Conservation (phyloP, 2,113 vertebrate species). For the Alethe castanea region DNA sequence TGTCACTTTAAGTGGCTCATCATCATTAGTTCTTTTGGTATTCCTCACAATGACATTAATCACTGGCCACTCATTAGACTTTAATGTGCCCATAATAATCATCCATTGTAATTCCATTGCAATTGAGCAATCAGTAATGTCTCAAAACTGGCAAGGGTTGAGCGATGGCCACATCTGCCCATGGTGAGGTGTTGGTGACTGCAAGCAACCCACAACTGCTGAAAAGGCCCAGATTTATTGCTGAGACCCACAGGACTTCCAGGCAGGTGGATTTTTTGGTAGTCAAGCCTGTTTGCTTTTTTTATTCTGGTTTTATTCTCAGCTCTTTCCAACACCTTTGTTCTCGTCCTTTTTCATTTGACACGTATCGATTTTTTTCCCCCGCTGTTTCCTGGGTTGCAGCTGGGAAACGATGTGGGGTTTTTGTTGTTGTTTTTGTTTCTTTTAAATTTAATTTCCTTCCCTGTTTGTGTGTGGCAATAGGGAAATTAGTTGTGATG, state of each 20-base stretch:
- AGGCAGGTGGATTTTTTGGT: neutral
- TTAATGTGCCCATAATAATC: constrained; percentile 45
- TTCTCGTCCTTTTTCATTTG: neutral
- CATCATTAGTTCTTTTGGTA: constrained; percentile 2
- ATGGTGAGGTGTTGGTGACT: fast-evolving
- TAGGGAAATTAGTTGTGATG: neutral
- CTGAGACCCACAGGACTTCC: neutral
- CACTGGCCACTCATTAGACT: constrained; percentile 12
- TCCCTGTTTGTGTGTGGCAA: neutral
- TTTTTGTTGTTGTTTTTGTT: neutral
- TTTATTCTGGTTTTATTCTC: constrained; percentile 29
- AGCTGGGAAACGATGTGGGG: neutral
- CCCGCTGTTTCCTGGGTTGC: neutral
- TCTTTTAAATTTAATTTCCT: constrained; percentile 1
- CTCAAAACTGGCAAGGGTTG: neutral
- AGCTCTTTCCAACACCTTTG: neutral
- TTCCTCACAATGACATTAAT: constrained; percentile 29
- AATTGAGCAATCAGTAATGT: neutral
- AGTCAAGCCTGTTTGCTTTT: neutral
- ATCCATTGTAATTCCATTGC: neutral
- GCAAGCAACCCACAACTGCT: neutral
- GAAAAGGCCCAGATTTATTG: neutral
- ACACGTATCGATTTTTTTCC: neutral
- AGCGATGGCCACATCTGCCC: fast-evolving
- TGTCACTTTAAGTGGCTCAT: constrained; percentile 25